phyloP scores from a whole-genome alignment of 2,797 vertebrate genomes.

The Molossus alvarezi region DNA sequence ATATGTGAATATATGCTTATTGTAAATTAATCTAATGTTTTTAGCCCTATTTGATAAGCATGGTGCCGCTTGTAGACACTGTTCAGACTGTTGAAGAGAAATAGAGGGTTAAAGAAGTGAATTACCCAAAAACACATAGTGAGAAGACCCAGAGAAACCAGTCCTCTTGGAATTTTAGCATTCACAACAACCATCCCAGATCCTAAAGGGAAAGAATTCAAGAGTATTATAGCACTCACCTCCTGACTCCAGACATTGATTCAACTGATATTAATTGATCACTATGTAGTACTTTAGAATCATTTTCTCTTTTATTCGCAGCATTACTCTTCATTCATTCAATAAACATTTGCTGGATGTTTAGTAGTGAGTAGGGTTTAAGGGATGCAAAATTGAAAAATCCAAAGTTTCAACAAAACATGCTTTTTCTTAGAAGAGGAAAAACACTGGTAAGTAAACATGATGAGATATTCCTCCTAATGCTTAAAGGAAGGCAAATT shows the following conservation, averaged over 20 bases:
- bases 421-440: constrained; percentile 19
- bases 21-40: constrained; percentile 37
- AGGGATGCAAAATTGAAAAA: background rate
- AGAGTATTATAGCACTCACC: background rate
- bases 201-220: background rate
- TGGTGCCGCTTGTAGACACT: background rate
- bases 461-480: constrained; percentile 15
- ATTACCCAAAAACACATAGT: background rate
- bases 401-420: constrained; percentile 14
- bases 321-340: background rate
- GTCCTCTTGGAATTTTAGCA: background rate
- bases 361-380: constrained; percentile 29
- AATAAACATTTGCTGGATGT: background rate
- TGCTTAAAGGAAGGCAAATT: constrained; percentile 27
- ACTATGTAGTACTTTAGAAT: background rate
- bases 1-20: constrained; percentile 27
- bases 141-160: background rate
- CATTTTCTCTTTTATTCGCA: constrained; percentile 30
- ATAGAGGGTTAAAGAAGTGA: background rate
- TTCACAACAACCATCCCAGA: background rate
- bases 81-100: constrained; percentile 37
- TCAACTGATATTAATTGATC: background rate
- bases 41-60: background rate
- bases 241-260: constrained; percentile 8
- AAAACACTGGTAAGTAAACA: constrained; percentile 35